A percentile compares a stretch with the other conserved stretches of the same genome.
These are phyloP conservation scores for Ceuthmochares aereus DNA, from an alignment of 2,113 vertebrate species.

Conservation along the genomic window DNA sequence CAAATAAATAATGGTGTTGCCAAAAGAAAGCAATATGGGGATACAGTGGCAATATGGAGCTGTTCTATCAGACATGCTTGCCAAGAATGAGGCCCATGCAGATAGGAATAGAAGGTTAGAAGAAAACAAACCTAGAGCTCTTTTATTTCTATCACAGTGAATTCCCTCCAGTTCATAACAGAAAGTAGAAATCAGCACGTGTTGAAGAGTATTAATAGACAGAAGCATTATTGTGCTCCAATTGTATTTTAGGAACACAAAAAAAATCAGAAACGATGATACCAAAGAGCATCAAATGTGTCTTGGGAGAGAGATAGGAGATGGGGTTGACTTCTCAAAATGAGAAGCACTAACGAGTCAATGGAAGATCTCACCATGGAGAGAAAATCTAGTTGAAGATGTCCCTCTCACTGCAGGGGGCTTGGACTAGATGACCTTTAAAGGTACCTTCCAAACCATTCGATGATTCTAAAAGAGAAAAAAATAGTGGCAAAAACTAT, in stretches of 20 bases:
- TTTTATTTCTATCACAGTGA: not conserved
- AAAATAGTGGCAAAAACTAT: not conserved
- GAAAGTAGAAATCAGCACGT: not conserved
- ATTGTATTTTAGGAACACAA: not conserved
- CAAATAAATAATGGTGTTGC: not conserved
- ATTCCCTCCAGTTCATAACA: not conserved
- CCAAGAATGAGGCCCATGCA: not conserved
- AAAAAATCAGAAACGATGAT: not conserved
- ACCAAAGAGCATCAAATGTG: not conserved
- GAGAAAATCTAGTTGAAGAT: not conserved
- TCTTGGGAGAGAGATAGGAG: not conserved
- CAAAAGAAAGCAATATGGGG: not conserved
- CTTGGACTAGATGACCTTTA: no score
- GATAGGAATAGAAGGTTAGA: not conserved
- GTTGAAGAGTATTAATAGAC: not conserved
- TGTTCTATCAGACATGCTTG: not conserved
- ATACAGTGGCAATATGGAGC: not conserved
- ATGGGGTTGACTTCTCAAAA: not conserved
- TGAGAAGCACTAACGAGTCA: not conserved
- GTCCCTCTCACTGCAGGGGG: no score
- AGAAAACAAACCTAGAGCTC: rapidly evolving
- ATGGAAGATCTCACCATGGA: not conserved
- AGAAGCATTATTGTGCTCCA: not conserved
- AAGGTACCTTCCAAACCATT: no score
- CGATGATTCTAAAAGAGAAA: not conserved